These are phyloP conservation scores for Falcunculus frontatus DNA, from an alignment of 2,113 vertebrate genomes.

Conservation along the genomic window DNA sequence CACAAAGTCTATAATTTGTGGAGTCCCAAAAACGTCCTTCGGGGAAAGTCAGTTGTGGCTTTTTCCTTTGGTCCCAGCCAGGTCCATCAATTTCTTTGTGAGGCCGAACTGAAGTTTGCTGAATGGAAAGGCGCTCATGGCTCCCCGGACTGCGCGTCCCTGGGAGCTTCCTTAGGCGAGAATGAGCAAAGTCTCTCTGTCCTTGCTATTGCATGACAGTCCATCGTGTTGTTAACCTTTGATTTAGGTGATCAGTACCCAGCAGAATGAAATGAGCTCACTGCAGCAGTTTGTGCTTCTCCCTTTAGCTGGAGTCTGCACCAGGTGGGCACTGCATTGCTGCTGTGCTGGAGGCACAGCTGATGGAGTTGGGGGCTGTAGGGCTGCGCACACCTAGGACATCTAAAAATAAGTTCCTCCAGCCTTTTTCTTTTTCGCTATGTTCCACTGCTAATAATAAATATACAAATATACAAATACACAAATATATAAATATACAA, in stretches of 20 bases:
- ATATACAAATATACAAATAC: not conserved
- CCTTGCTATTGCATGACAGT: not conserved
- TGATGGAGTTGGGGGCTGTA: not conserved
- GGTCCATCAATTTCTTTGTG: not conserved
- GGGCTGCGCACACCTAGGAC: not conserved
- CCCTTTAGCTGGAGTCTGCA: not conserved
- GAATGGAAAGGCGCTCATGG: not conserved
- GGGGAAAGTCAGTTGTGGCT: not conserved
- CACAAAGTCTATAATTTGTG: not conserved
- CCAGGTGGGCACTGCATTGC: not conserved
- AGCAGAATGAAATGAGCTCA: not conserved
- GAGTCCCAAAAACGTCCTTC: not conserved
- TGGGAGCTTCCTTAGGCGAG: accelerated
- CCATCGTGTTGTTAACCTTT: accelerated
- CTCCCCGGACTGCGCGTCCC: not conserved
- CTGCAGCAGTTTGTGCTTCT: not conserved
- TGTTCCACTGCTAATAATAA: not conserved
- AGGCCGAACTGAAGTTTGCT: not conserved
- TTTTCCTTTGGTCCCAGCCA: not conserved
- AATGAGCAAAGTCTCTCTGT: not conserved
- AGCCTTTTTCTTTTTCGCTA: accelerated
- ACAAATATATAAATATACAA: too few relatives aligned
- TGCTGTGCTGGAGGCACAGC: not conserved
- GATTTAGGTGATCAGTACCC: not conserved
- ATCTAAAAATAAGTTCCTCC: not conserved